A percentile compares a stretch with the other conserved stretches of the same genome.
Conservation (phyloP, 92 coral and sea anemone species). For the Micromussa lordhowensis region DNA sequence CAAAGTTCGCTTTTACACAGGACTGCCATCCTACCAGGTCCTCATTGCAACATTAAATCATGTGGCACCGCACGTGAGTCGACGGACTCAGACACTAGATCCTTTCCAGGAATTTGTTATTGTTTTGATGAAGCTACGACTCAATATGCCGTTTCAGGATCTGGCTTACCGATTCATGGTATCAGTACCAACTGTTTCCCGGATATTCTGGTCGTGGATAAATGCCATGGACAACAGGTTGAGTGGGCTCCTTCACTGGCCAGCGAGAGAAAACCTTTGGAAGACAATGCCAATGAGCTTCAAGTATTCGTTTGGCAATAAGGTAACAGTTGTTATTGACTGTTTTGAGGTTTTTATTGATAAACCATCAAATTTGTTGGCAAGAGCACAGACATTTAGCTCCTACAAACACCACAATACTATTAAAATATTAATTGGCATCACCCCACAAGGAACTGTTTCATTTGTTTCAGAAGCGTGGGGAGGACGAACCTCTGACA, state of each 20-base stretch:
- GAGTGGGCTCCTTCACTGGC: constrained; percentile 14
- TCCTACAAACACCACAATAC: constrained; percentile 47
- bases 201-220: constrained; percentile 46
- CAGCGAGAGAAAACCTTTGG: constrained; percentile 18
- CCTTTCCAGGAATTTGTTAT: constrained; percentile 54
- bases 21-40: no score
- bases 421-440: constrained; percentile 36
- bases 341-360: constrained; percentile 35
- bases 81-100: constrained; percentile 36
- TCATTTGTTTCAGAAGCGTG: constrained; percentile 38
- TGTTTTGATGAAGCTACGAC: constrained; percentile 42
- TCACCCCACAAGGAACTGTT: constrained; percentile 45
- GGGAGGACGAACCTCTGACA: constrained; percentile 7
- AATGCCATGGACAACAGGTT: constrained; percentile 30
- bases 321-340: constrained; percentile 1
- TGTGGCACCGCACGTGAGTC: constrained; percentile 40
- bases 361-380: constrained; percentile 14
- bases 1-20: no score
- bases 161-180: constrained; percentile 43
- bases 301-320: constrained; percentile 41
- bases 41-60: background rate
- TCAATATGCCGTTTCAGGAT: constrained; percentile 55
- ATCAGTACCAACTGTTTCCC: constrained; percentile 37
- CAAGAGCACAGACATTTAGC: constrained; percentile 36
- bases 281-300: constrained; percentile 48